These are phyloP conservation scores for Bungarus multicinctus DNA, from an alignment of 2,113 vertebrate species.

Conservation along the genomic window DNA sequence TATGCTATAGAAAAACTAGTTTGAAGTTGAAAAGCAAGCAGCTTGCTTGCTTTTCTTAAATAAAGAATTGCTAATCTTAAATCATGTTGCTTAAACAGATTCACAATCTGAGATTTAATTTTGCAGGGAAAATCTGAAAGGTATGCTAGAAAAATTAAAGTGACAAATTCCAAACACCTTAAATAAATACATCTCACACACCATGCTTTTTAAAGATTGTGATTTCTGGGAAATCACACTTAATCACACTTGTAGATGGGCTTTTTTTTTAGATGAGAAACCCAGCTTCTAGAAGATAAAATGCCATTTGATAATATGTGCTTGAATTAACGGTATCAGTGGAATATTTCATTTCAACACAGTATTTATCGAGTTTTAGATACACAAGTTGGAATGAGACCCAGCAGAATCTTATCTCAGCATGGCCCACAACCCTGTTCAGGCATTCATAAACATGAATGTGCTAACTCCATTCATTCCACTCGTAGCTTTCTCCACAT, in stretches of 20 bases:
- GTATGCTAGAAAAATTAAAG: neutral
- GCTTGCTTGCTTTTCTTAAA: neutral
- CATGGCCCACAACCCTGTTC: neutral
- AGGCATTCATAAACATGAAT: neutral
- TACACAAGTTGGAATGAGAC: neutral
- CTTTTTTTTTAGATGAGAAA: neutral
- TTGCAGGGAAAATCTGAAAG: neutral
- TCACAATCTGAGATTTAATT: neutral
- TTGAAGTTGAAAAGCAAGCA: neutral
- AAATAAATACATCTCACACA: neutral
- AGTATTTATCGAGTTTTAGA: neutral
- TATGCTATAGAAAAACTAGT: neutral
- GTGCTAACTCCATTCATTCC: neutral
- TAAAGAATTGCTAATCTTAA: neutral
- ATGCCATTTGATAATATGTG: neutral
- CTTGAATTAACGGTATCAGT: neutral
- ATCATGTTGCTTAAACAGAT: neutral
- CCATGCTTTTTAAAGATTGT: neutral
- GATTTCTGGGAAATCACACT: neutral
- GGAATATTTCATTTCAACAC: neutral
- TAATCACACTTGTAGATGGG: neutral
- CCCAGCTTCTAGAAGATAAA: neutral
- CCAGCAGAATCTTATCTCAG: neutral
- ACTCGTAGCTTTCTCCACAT: neutral
- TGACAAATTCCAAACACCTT: neutral